Conservation (phyloP, 2,113 vertebrate species). For the Strigops habroptila region DNA sequence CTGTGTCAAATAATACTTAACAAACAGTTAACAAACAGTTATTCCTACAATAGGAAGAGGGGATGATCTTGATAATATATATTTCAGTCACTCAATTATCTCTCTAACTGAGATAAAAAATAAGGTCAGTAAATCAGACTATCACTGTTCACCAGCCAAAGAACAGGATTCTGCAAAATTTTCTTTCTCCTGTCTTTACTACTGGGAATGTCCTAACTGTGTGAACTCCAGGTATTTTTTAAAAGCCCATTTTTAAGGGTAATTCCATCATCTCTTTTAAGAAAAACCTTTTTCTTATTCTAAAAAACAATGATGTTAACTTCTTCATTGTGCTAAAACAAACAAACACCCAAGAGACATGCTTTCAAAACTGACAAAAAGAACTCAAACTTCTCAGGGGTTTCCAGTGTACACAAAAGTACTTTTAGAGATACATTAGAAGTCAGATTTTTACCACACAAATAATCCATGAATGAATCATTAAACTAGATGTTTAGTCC, state of each 20-base stretch:
- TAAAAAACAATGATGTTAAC: neutral
- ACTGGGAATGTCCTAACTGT: neutral
- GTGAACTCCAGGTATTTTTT: neutral
- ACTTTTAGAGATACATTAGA: neutral
- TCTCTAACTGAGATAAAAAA: neutral
- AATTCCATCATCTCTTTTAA: neutral
- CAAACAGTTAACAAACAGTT: neutral
- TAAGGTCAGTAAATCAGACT: neutral
- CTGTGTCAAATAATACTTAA: neutral
- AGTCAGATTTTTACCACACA: neutral
- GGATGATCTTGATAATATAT: neutral
- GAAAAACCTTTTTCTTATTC: neutral
- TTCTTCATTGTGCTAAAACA: neutral
- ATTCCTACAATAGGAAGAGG: neutral
- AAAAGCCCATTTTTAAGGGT: neutral
- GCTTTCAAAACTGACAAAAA: neutral
- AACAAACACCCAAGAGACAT: neutral
- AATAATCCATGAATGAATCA: neutral
- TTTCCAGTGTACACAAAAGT: neutral
- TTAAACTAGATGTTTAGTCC: neutral
- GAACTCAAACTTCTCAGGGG: neutral
- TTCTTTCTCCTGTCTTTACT: neutral
- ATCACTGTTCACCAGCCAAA: neutral
- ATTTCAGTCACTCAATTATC: neutral
- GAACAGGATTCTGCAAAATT: neutral